These are phyloP conservation scores for Argopecten irradians DNA, from an alignment of 1,140 invertebrate genomes.

Conservation along the genomic window DNA sequence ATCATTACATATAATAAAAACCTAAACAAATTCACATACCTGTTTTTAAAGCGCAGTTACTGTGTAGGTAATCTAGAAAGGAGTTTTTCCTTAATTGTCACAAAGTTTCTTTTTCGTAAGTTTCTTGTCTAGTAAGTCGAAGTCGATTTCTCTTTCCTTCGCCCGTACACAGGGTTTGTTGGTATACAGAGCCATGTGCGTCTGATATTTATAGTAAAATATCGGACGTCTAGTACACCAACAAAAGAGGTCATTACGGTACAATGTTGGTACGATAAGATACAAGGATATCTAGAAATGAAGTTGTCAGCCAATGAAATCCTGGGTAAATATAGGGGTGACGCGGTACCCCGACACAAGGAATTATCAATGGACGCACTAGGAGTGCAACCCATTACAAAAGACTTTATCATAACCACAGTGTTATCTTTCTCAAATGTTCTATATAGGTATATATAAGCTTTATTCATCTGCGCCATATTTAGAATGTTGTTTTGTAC, in stretches of 20 bases:
- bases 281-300: neutral
- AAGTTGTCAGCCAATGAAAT: neutral
- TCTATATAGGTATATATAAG: too few relatives aligned
- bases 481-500: too few relatives aligned
- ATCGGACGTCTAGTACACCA: neutral
- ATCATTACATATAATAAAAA: too few relatives aligned
- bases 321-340: neutral
- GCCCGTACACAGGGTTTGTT: neutral
- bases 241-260: neutral
- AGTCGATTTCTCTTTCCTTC: neutral
- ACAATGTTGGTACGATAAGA: slow-evolving; percentile 17
- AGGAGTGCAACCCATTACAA: neutral
- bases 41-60: too few relatives aligned
- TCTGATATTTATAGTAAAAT: neutral
- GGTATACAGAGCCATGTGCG: neutral
- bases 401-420: too few relatives aligned
- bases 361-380: neutral
- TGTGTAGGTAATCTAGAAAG: too few relatives aligned
- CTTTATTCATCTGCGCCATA: too few relatives aligned
- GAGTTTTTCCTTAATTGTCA: too few relatives aligned
- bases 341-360: neutral
- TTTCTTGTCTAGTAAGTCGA: too few relatives aligned
- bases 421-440: too few relatives aligned
- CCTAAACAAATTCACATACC: too few relatives aligned
- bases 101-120: too few relatives aligned